A percentile compares a stretch with the other conserved stretches of the same genome.
These are phyloP conservation scores for Ganaspis sp. DNA, from an alignment of 1,140 invertebrate species.

Conservation along the genomic window DNA sequence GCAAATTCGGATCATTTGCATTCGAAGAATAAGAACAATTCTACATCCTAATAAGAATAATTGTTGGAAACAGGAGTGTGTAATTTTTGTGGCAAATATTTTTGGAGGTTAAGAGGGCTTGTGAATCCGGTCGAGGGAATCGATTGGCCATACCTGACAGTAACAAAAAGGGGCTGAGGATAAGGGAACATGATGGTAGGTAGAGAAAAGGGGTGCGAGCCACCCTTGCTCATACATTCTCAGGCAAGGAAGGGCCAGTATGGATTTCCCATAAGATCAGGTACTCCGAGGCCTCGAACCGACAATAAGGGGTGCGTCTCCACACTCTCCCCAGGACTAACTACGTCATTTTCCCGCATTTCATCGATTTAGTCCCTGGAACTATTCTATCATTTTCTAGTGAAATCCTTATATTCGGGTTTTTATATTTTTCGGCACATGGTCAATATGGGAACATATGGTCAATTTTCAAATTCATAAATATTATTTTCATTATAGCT, in stretches of 20 bases:
- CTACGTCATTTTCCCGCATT: conserved; percentile 53
- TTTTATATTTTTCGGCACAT: too few relatives aligned
- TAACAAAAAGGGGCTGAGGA: conserved; percentile 32
- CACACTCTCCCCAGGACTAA: conserved; percentile 54
- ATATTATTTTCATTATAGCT: too few relatives aligned
- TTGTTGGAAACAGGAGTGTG: too few relatives aligned
- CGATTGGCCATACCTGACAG: neutral
- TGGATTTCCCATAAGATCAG: conserved; percentile 74
- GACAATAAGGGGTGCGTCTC: conserved; percentile 68
- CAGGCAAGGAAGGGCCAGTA: conserved; percentile 63
- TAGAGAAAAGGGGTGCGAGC: conserved; percentile 39
- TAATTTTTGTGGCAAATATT: neutral
- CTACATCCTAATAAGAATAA: too few relatives aligned
- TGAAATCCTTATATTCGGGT: too few relatives aligned
- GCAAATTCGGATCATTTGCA: too few relatives aligned
- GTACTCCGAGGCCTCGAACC: conserved; percentile 69
- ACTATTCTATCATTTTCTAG: too few relatives aligned
- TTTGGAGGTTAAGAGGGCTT: neutral
- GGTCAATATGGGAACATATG: too few relatives aligned
- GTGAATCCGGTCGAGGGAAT: conserved; percentile 13
- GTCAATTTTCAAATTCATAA: too few relatives aligned
- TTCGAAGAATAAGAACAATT: too few relatives aligned
- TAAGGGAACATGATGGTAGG: conserved; percentile 41
- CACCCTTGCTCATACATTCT: conserved; percentile 44
- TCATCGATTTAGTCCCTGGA: neutral